phyloP scores from a whole-genome alignment of 2,113 vertebrate genomes.

The Triplophysa rosa region DNA sequence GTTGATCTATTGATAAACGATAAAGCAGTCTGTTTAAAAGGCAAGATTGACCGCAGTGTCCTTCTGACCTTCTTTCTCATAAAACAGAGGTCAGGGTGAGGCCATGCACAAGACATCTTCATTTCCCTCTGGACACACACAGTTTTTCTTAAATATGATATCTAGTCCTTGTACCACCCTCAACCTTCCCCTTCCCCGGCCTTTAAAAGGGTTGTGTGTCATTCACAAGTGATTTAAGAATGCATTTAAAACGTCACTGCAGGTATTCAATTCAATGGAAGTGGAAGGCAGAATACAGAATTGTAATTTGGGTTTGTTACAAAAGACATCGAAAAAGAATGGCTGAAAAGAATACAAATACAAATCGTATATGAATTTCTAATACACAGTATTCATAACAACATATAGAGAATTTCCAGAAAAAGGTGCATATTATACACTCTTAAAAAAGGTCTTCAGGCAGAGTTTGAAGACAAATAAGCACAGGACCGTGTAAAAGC shows the following conservation, averaged over 20 bases:
- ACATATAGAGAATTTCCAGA: too few species aligned
- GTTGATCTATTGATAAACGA: slow-evolving; percentile 32
- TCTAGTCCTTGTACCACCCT: not conserved
- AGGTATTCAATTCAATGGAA: too few species aligned
- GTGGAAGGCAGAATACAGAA: too few species aligned
- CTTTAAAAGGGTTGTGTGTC: not conserved
- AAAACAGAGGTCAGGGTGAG: slow-evolving; percentile 38
- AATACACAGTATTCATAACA: too few species aligned
- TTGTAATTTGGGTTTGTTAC: too few species aligned
- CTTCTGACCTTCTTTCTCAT: not conserved
- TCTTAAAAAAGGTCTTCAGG: too few species aligned
- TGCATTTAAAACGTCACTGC: not conserved
- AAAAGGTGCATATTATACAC: too few species aligned
- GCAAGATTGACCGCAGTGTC: slow-evolving; percentile 10
- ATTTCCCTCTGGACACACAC: slow-evolving; percentile 19
- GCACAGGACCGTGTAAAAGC: too few species aligned
- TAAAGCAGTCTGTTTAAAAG: slow-evolving; percentile 17
- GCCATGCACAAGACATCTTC: slow-evolving; percentile 2
- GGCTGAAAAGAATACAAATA: too few species aligned
- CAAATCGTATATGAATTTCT: too few species aligned
- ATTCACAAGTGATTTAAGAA: not conserved
- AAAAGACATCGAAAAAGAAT: too few species aligned
- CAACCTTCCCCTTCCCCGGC: not conserved
- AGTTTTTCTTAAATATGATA: slow-evolving; percentile 15
- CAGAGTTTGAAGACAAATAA: too few species aligned